Conservation (phyloP, 2,797 vertebrate genomes). For the Clarias laeviceps region DNA sequence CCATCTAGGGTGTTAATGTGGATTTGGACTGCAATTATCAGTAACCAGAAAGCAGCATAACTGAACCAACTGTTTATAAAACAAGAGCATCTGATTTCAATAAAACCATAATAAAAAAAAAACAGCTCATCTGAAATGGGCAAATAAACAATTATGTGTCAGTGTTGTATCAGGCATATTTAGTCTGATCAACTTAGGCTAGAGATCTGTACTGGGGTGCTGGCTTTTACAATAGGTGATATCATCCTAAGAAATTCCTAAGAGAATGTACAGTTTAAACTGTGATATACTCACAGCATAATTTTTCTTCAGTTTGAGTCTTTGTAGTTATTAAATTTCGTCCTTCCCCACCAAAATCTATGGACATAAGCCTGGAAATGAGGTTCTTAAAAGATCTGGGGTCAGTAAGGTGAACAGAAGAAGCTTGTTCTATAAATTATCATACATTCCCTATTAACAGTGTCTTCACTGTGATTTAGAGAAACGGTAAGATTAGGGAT, state of each 20-base stretch:
- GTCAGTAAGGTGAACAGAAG: neutral
- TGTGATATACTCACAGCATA: neutral
- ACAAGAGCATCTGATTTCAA: too few species aligned
- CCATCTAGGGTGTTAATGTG: too few species aligned
- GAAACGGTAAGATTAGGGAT: neutral
- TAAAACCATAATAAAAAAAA: too few species aligned
- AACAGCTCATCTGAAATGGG: neutral
- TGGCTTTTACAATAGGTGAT: neutral
- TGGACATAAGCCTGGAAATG: neutral
- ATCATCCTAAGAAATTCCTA: neutral
- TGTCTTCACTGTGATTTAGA: neutral
- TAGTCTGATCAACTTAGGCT: neutral
- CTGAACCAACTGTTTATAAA: too few species aligned
- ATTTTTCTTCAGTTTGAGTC: neutral
- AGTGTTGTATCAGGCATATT: neutral
- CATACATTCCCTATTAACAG: neutral
- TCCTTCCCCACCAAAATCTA: neutral
- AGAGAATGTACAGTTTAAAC: neutral
- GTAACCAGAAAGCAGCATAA: too few species aligned
- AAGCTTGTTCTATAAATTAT: neutral
- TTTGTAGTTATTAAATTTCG: too few species aligned
- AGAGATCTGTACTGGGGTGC: neutral
- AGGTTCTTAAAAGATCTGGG: neutral
- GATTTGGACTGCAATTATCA: too few species aligned
- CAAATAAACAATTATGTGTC: neutral